A percentile compares a stretch with the other conserved stretches of the same genome.
phyloP scores from a whole-genome alignment of 2,888 invertebrate genomes.

The Pollenia amentaria region DNA sequence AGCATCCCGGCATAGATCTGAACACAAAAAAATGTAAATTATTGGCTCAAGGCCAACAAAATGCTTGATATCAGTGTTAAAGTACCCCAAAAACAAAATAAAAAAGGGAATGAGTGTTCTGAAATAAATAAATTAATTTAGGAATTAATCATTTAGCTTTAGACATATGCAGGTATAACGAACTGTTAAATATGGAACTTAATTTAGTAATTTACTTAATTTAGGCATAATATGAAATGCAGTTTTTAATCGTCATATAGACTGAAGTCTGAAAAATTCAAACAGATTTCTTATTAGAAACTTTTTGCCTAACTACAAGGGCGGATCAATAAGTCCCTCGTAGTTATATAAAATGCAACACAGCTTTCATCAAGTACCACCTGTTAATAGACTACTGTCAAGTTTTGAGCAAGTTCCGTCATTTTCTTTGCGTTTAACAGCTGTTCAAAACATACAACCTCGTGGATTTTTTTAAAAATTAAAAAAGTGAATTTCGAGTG shows the following conservation, averaged over 20 bases:
- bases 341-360: too few species aligned
- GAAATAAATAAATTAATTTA: not conserved
- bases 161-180: not conserved
- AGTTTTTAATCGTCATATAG: not conserved
- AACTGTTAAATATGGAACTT: not conserved
- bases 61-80: slow-evolving; percentile 35
- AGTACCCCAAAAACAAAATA: not conserved
- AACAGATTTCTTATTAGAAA: not conserved
- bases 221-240: not conserved
- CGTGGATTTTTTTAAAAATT: too few species aligned
- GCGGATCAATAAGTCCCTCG: too few species aligned
- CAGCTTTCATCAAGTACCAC: too few species aligned
- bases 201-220: slow-evolving; percentile 13
- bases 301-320: too few species aligned
- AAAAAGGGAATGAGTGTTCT: not conserved
- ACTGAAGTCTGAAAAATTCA: not conserved
- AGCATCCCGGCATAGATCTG: slow-evolving; percentile 22
- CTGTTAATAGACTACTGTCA: too few species aligned
- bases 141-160: slow-evolving; percentile 25
- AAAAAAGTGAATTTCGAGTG: too few species aligned
- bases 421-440: too few species aligned
- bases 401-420: too few species aligned
- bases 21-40: slow-evolving; percentile 32
- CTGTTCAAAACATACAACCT: too few species aligned
- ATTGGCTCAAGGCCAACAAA: slow-evolving; percentile 70